Evolutionary conservation across 2,797 vertebrate species (phyloP).

Genomic region (Myotis vivesi): DNA sequence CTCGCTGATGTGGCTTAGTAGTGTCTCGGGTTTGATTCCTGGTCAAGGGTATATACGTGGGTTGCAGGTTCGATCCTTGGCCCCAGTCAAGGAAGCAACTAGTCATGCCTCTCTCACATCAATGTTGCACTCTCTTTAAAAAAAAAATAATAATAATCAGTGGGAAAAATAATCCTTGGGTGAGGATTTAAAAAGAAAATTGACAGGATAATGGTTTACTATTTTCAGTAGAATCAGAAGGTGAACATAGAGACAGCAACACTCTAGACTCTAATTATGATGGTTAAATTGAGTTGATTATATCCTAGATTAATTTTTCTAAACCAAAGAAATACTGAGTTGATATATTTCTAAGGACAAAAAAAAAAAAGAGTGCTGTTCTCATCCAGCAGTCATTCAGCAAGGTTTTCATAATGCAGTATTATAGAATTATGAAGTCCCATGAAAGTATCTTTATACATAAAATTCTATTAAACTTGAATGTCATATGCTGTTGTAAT

Average conservation of each 20-base stretch:
- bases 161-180: no score
- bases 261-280: background rate
- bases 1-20: background rate
- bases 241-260: background rate
- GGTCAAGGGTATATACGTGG: background rate
- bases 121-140: no score
- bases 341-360: background rate
- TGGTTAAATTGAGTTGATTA: background rate
- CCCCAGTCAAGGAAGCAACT: background rate
- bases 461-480: constrained; percentile 17
- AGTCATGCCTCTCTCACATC: no score
- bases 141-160: no score
- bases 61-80: background rate
- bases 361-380: background rate
- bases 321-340: background rate
- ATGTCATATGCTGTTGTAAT: background rate
- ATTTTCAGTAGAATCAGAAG: background rate
- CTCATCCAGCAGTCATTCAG: background rate
- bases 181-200: no score
- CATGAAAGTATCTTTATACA: background rate
- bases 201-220: background rate
- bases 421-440: constrained; percentile 28
- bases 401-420: background rate
- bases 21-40: background rate
- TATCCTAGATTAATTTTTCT: background rate